phyloP scores from a whole-genome alignment of 2,888 invertebrate genomes.

The Imbricaverruca yamaguchii region DNA sequence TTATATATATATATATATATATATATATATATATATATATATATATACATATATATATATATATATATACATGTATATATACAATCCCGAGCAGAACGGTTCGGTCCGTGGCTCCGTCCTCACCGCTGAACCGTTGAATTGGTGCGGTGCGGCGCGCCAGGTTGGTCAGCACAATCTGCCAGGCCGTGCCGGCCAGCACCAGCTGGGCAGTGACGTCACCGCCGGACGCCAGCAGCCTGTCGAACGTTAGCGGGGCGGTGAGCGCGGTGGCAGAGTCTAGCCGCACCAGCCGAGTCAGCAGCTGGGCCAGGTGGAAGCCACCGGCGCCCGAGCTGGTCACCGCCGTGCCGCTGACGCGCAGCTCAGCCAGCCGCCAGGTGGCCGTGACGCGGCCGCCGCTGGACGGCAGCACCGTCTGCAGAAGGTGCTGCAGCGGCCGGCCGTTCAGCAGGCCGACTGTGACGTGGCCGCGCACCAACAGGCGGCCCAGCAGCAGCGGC shows the following conservation, averaged over 20 bases:
- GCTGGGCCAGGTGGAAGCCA: background rate
- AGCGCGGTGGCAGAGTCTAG: background rate
- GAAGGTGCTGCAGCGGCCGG: background rate
- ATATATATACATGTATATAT: too few relatives aligned
- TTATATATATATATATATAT: too few relatives aligned
- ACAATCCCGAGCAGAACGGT: too few relatives aligned
- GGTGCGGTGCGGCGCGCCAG: background rate
- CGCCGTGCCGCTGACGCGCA: background rate
- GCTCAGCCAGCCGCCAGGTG: background rate
- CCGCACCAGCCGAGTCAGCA: background rate
- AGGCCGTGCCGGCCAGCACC: background rate
- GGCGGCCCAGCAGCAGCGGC: background rate
- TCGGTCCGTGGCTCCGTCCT: background rate
- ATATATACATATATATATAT: too few relatives aligned
- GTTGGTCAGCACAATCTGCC: background rate
- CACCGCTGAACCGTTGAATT: background rate
- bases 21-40: too few relatives aligned
- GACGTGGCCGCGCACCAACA: background rate
- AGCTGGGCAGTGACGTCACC: background rate
- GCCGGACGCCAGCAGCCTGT: background rate
- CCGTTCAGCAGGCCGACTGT: background rate
- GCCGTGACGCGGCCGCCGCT: background rate
- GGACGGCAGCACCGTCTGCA: background rate
- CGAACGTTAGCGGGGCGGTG: background rate
- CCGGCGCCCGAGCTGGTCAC: background rate